These are phyloP conservation scores for Macrotrachela quadricornifera DNA, from an alignment of 1,140 invertebrate species.

Conservation along the genomic window DNA sequence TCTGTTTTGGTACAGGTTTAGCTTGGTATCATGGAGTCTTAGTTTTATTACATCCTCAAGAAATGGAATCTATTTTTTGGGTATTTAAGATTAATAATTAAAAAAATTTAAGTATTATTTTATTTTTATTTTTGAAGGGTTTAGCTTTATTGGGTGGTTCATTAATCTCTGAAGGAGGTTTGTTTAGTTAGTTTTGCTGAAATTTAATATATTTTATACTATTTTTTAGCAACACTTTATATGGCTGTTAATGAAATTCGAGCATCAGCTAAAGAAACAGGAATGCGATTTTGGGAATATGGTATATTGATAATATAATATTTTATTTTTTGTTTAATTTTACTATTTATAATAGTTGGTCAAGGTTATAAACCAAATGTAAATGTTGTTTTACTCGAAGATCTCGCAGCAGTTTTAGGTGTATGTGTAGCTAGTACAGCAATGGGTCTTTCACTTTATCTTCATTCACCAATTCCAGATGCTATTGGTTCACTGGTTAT, in stretches of 20 bases:
- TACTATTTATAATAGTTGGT: neutral
- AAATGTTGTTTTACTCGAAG: conserved; percentile 85
- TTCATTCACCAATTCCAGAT: conserved; percentile 39
- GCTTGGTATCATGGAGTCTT: conserved; percentile 83
- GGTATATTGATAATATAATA: conserved; percentile 30
- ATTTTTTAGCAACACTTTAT: conserved; percentile 47
- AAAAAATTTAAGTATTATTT: neutral
- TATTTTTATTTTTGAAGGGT: conserved; percentile 39
- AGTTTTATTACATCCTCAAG: conserved; percentile 43
- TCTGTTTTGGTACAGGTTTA: conserved; percentile 79
- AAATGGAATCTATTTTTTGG: conserved; percentile 2
- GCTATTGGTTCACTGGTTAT: conserved; percentile 69
- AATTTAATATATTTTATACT: conserved; percentile 9
- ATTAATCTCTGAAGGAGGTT: conserved; percentile 59
- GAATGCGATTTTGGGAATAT: conserved; percentile 56
- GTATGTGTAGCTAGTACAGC: conserved; percentile 62
- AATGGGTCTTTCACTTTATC: conserved; percentile 54
- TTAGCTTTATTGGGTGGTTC: conserved; percentile 68
- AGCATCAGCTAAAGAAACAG: conserved; percentile 51
- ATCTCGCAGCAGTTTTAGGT: conserved; percentile 73
- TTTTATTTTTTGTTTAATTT: too few species aligned
- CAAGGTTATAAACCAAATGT: conserved; percentile 62
- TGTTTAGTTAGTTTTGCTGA: neutral
- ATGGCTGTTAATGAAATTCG: conserved; percentile 69
- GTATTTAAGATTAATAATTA: neutral